These are phyloP conservation scores for Lycia hirtaria DNA, from an alignment of 2,888 invertebrate genomes.

Conservation along the genomic window DNA sequence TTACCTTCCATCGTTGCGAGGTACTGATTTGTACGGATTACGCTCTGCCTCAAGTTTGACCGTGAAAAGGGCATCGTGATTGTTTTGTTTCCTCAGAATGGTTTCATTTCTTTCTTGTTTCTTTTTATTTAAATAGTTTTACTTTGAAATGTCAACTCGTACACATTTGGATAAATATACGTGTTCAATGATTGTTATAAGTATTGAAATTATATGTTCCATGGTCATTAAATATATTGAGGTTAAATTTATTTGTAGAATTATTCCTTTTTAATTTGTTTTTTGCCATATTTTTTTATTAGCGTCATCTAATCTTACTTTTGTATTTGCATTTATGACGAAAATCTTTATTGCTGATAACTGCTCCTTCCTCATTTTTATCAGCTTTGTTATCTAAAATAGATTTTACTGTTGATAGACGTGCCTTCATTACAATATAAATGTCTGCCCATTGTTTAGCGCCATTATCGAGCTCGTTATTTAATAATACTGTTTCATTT, in stretches of 20 bases:
- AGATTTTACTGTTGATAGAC: constrained; percentile 35
- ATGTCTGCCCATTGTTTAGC: constrained; percentile 24
- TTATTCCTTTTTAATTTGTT: no score
- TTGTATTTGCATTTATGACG: background rate
- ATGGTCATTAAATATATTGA: background rate
- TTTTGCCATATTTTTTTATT: background rate
- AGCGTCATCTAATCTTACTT: background rate
- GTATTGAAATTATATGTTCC: background rate
- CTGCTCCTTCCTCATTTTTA: constrained; percentile 8
- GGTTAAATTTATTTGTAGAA: background rate
- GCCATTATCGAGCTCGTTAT: constrained; percentile 24
- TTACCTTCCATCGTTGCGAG: constrained; percentile 51
- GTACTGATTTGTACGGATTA: constrained; percentile 59
- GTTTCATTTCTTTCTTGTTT: constrained; percentile 6
- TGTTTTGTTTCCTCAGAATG: constrained; percentile 38
- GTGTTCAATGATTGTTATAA: background rate
- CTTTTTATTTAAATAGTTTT: constrained; percentile 5
- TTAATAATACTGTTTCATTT: constrained; percentile 25
- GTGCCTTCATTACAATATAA: constrained; percentile 22
- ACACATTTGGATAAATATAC: background rate
- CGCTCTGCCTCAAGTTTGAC: constrained; percentile 51
- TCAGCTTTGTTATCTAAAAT: background rate
- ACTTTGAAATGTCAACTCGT: background rate
- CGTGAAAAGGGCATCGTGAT: constrained; percentile 61
- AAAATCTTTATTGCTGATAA: background rate